A percentile compares a stretch with the other conserved stretches of the same genome.
phyloP scores from a whole-genome alignment of 2,888 invertebrate genomes.

The Yponomeuta cagnagella region DNA sequence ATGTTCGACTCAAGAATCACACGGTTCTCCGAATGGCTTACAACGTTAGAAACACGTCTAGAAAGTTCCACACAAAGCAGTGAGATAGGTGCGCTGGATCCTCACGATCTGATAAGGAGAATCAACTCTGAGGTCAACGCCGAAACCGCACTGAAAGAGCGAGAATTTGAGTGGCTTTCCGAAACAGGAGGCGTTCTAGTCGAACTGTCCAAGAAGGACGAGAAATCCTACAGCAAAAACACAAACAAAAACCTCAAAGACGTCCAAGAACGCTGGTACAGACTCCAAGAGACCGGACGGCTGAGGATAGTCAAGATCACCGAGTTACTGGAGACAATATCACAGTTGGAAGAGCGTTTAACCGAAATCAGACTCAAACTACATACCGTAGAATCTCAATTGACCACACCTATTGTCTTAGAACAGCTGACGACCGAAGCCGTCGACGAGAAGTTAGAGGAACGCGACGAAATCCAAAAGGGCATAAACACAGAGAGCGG shows the following conservation, averaged over 20 bases:
- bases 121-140: slow-evolving; percentile 84
- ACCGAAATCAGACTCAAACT: slow-evolving; percentile 83
- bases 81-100: slow-evolving; percentile 75
- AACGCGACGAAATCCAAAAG: slow-evolving; percentile 84
- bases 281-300: slow-evolving; percentile 78
- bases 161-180: slow-evolving; percentile 86
- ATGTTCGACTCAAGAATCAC: slow-evolving; percentile 81
- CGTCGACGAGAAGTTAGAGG: slow-evolving; percentile 80
- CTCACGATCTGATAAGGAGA: slow-evolving; percentile 82
- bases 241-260: slow-evolving; percentile 77
- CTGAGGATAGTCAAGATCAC: slow-evolving; percentile 82
- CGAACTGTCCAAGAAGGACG: slow-evolving; percentile 78
- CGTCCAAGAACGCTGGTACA: slow-evolving; percentile 81
- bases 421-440: slow-evolving; percentile 79
- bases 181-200: slow-evolving; percentile 80
- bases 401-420: slow-evolving; percentile 80
- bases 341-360: slow-evolving; percentile 82
- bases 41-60: slow-evolving; percentile 79
- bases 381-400: slow-evolving; percentile 81
- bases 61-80: slow-evolving; percentile 73
- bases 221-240: slow-evolving; percentile 63
- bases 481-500: slow-evolving; percentile 85
- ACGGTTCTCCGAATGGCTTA: slow-evolving; percentile 82
- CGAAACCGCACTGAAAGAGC: slow-evolving; percentile 84
- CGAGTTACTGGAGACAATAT: slow-evolving; percentile 82